Base-by-base conservation (phyloP, 2,797 vertebrate species). In the Naso thynnoides region DNA sequence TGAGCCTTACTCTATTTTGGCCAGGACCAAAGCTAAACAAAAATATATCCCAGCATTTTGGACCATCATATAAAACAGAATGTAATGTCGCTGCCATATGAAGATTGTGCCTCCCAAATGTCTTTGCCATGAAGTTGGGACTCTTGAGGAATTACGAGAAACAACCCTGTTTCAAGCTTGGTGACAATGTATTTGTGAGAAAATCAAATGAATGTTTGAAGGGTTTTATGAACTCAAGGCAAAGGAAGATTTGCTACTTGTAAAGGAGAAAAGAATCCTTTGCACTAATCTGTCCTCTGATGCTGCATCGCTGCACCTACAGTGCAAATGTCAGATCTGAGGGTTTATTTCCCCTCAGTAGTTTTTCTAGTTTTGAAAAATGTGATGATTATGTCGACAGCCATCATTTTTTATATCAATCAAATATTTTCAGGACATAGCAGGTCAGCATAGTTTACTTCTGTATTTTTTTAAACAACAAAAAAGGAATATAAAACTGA, bases 181-280 rank as follows among this genome's bases (percentile, higher is more conserved):
- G 6, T 47, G 54, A 57, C 6, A 2, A 5, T 36, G 19, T 36
- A 61, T 29, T 33, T 55, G 36, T 56, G 42, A 27, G 44, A 41
- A 67, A 60, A 79, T 70, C 38, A 24, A 36, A 55, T 60, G 36
- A 33, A 11, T 57, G 21, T 65, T 56, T 42, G n/a, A 63, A 58
- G 39, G 56, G 8, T 52, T 67, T 68, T 26, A 38, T 63, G 54
- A 58, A 63, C 27, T n/a, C 11, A 52, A 78, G 56, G 52, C 54
- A 31, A 63, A 33, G 24, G 26, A 27, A 8, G 19, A 36, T 65
- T 72, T 55, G n/a, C n/a, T n/a, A 54, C 39, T 16, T 24, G 49
- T 27, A 24, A 31, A 63, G 29, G 26, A 52, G 15, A 55, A 18
- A 53, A 36, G 58, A 71, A 83, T 56, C 45, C 29, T 33, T 39